A percentile compares a stretch with the other conserved stretches of the same genome.
Conservation (phyloP, 1,140 invertebrate species). For the Ruditapes philippinarum region DNA sequence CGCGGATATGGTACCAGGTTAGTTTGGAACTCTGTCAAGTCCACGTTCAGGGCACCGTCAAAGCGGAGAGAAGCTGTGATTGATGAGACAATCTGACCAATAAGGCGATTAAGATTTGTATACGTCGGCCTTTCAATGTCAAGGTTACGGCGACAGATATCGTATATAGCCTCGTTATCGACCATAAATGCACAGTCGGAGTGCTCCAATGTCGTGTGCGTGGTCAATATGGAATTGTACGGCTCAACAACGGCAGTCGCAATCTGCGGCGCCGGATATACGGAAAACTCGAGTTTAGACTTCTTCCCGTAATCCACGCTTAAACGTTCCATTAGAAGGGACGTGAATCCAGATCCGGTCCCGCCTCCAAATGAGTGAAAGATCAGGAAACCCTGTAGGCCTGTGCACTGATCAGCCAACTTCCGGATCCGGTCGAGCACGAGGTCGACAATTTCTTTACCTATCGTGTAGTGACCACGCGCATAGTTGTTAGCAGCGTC, state of each 20-base stretch:
- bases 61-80: slow-evolving; percentile 90
- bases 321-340: slow-evolving; percentile 94
- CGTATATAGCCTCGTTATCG: slow-evolving; percentile 83
- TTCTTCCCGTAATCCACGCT: slow-evolving; percentile 96
- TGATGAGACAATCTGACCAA: slow-evolving; percentile 87
- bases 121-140: slow-evolving; percentile 91
- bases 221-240: slow-evolving; percentile 81
- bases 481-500: slow-evolving; percentile 89
- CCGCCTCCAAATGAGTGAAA: slow-evolving; percentile 89
- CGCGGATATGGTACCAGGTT: slow-evolving; percentile 87
- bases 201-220: slow-evolving; percentile 79
- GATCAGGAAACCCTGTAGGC: slow-evolving; percentile 90
- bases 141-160: slow-evolving; percentile 89
- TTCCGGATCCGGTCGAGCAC: slow-evolving; percentile 85
- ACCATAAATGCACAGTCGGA: slow-evolving; percentile 85
- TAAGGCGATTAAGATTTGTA: slow-evolving; percentile 82
- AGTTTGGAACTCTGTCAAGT: slow-evolving; percentile 90
- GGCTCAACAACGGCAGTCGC: slow-evolving; percentile 81
- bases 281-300: slow-evolving; percentile 90
- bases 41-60: slow-evolving; percentile 91
- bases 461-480: slow-evolving; percentile 86
- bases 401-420: slow-evolving; percentile 92
- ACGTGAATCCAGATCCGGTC: slow-evolving; percentile 95
- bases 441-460: slow-evolving; percentile 87
- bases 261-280: slow-evolving; percentile 86